Conservation (phyloP, 2,888 invertebrate species). For the Drymonia ruficornis region DNA sequence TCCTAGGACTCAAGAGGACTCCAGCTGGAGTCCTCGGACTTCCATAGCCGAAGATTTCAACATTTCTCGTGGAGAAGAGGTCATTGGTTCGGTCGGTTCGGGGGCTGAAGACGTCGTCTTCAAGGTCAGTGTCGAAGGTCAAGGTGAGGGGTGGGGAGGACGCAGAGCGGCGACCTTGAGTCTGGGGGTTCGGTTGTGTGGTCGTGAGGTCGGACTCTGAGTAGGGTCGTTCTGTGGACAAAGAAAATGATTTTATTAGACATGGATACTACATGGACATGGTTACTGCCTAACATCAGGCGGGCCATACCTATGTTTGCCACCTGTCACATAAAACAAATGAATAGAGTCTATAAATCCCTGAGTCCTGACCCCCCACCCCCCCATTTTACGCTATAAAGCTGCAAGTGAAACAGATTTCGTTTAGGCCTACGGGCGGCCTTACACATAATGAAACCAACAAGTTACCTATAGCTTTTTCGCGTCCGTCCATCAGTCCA, state of each 20-base stretch:
- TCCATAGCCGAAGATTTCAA: constrained; percentile 74
- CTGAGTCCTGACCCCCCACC: too few species aligned
- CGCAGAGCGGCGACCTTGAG: constrained; percentile 65
- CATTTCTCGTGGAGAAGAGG: constrained; percentile 68
- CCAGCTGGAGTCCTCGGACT: constrained; percentile 75
- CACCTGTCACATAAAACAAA: too few species aligned
- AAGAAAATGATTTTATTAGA: constrained; percentile 3
- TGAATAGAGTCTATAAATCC: too few species aligned
- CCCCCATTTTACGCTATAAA: too few species aligned
- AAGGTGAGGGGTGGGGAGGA: constrained; percentile 70
- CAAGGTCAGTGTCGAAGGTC: constrained; percentile 70
- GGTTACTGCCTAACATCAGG: too few species aligned
- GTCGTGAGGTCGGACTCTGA: constrained; percentile 68
- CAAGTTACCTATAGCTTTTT: too few species aligned
- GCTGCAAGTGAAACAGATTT: too few species aligned
- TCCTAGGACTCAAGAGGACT: constrained; percentile 68
- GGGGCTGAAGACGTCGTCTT: constrained; percentile 79
- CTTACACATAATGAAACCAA: too few species aligned
- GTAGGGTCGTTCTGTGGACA: constrained; percentile 70
- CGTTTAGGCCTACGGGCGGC: too few species aligned
- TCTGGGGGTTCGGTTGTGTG: constrained; percentile 51
- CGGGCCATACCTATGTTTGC: too few species aligned
- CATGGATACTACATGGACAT: too few species aligned
- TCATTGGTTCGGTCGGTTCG: constrained; percentile 67
- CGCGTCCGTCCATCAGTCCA: too few species aligned